Percentiles rank a stretch among this genome's conserved stretches.
These are phyloP conservation scores for Oedothorax gibbosus DNA, from an alignment of 1,140 invertebrate species.

Conservation along the genomic window DNA sequence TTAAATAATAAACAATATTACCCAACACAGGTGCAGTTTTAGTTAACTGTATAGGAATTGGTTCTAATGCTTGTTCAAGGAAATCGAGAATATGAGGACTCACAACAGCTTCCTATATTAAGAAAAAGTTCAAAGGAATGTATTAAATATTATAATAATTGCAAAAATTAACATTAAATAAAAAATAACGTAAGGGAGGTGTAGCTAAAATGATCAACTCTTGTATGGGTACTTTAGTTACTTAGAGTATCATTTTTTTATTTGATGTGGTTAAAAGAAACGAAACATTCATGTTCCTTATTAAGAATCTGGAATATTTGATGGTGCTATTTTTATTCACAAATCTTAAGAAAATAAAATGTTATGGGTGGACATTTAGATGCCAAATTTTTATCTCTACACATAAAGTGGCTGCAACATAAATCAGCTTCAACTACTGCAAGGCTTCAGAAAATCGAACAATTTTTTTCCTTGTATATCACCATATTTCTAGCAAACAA, in stretches of 20 bases:
- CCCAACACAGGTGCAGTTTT: slow-evolving; percentile 58
- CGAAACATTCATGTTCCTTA: too few species aligned
- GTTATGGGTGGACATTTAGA: background rate
- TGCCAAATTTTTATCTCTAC: too few species aligned
- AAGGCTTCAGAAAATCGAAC: too few species aligned
- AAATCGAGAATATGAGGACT: slow-evolving; percentile 95
- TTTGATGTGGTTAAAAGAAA: too few species aligned
- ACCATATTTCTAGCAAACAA: too few species aligned
- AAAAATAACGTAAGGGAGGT: background rate
- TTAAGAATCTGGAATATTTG: background rate
- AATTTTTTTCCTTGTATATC: too few species aligned
- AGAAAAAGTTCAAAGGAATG: slow-evolving; percentile 8
- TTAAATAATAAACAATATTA: slow-evolving; percentile 23
- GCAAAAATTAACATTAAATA: background rate
- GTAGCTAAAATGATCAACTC: background rate
- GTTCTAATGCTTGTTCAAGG: slow-evolving; percentile 92
- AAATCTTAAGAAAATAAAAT: too few species aligned
- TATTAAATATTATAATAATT: background rate
- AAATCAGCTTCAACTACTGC: too few species aligned
- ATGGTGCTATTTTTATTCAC: too few species aligned
- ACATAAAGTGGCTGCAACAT: too few species aligned
- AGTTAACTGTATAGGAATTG: slow-evolving; percentile 78
- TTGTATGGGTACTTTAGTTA: background rate
- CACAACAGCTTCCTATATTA: slow-evolving; percentile 84
- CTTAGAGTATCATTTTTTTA: background rate